A percentile compares a stretch with the other conserved stretches of the same genome.
Conservation (phyloP, 1,140 invertebrate genomes). For the Dysdera silvatica region DNA sequence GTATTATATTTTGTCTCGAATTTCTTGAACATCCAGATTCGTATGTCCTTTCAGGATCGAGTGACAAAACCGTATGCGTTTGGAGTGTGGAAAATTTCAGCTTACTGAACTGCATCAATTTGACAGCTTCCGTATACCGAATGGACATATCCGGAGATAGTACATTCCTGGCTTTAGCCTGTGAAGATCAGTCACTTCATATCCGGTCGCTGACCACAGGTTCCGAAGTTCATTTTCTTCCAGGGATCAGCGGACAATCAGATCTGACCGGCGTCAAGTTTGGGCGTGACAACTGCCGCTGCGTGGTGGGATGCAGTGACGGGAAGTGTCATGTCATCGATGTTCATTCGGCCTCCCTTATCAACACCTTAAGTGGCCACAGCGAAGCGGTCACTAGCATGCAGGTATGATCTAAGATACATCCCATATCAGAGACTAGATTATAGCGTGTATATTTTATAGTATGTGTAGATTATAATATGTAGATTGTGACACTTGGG, state of each 20-base stretch:
- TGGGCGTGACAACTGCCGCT: constrained; percentile 66
- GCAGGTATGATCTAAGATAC: constrained; percentile 26
- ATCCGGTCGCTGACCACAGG: constrained; percentile 71
- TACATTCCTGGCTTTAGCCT: constrained; percentile 67
- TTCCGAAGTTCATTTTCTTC: constrained; percentile 65
- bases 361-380: constrained; percentile 57
- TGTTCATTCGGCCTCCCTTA: constrained; percentile 62
- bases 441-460: too few relatives aligned
- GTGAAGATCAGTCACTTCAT: constrained; percentile 70
- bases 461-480: too few relatives aligned
- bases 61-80: constrained; percentile 69
- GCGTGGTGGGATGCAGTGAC: constrained; percentile 59
- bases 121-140: constrained; percentile 57
- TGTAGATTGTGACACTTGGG: too few relatives aligned
- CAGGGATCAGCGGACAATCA: not conserved
- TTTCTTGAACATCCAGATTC: too few relatives aligned
- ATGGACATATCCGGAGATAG: constrained; percentile 71
- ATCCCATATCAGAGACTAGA: too few relatives aligned
- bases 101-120: constrained; percentile 62
- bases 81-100: constrained; percentile 71
- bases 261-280: constrained; percentile 61
- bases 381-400: constrained; percentile 43
- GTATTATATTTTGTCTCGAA: too few relatives aligned
- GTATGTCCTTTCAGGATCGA: constrained; percentile 44
- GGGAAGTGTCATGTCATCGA: constrained; percentile 68